A percentile compares a stretch with the other conserved stretches of the same genome.
These are phyloP conservation scores for Phoxinus phoxinus DNA, from an alignment of 2,113 vertebrate species.

Conservation along the genomic window DNA sequence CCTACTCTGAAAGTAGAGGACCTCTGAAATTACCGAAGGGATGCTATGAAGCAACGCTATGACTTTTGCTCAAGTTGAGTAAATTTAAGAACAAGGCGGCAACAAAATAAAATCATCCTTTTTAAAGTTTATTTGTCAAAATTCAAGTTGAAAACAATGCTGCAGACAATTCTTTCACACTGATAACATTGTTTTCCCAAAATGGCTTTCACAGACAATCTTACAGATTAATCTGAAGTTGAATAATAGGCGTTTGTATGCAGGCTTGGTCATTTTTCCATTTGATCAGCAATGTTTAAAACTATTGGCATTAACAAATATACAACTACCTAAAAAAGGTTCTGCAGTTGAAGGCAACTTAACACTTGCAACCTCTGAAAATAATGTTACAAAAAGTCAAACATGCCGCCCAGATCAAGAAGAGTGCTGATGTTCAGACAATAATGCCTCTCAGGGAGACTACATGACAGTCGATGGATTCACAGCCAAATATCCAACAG, in stretches of 20 bases:
- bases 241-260: conserved; percentile 21
- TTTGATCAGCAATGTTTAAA: conserved; percentile 57
- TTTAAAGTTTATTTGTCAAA: conserved; percentile 42
- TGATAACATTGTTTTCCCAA: conserved; percentile 6
- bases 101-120: neutral
- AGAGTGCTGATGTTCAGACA: conserved; percentile 37
- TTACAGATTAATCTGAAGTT: neutral
- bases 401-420: neutral
- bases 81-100: neutral
- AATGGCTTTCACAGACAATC: neutral
- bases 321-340: conserved; percentile 65
- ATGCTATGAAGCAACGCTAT: no score
- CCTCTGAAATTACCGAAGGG: neutral
- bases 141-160: conserved; percentile 38
- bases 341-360: conserved; percentile 24
- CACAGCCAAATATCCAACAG: neutral
- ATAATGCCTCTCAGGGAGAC: neutral
- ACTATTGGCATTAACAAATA: conserved; percentile 63
- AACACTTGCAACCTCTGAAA: conserved; percentile 37
- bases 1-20: neutral
- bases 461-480: neutral
- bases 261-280: conserved; percentile 18
- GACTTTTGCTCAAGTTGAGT: neutral
- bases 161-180: neutral
- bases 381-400: conserved; percentile 31